A percentile compares a stretch with the other conserved stretches of the same genome.
phyloP scores from a whole-genome alignment of 1,140 invertebrate species.

The Heliconius melpomene region DNA sequence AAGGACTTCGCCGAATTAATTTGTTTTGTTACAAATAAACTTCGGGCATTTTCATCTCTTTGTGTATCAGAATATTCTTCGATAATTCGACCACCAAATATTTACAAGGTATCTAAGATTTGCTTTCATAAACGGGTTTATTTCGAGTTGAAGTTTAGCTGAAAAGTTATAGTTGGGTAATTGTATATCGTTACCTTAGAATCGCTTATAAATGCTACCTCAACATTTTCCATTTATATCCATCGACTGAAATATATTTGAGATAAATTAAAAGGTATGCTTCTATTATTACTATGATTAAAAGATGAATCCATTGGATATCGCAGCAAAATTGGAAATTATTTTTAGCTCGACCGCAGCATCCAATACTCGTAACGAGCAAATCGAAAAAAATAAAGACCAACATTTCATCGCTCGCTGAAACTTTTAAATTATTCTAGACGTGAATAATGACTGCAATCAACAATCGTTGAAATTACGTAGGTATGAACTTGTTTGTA shows the following conservation, averaged over 20 bases:
- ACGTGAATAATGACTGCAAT: not conserved
- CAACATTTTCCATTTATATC: not conserved
- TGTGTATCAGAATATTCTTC: not conserved
- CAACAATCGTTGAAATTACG: not conserved
- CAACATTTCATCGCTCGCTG: slow-evolving; percentile 3
- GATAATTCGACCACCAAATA: not conserved
- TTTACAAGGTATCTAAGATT: no score
- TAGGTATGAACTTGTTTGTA: not conserved
- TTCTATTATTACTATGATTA: not conserved
- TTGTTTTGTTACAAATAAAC: slow-evolving; percentile 11
- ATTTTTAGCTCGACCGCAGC: slow-evolving; percentile 8
- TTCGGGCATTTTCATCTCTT: not conserved
- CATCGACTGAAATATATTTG: not conserved
- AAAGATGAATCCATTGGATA: slow-evolving; percentile 5
- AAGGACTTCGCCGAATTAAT: not conserved
- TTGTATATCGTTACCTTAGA: not conserved
- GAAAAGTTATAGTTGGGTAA: not conserved
- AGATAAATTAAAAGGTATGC: not conserved
- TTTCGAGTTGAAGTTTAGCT: not conserved
- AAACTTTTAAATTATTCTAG: slow-evolving; percentile 13
- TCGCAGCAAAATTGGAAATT: slow-evolving; percentile 5
- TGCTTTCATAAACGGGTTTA: not conserved
- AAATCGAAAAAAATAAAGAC: slow-evolving; percentile 3
- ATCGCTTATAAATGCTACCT: not conserved
- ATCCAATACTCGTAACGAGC: not conserved